A percentile compares a stretch with the other conserved stretches of the same genome.
Evolutionary conservation across 2,888 invertebrate species (phyloP).

Genomic region (Phyllotreta striolata): DNA sequence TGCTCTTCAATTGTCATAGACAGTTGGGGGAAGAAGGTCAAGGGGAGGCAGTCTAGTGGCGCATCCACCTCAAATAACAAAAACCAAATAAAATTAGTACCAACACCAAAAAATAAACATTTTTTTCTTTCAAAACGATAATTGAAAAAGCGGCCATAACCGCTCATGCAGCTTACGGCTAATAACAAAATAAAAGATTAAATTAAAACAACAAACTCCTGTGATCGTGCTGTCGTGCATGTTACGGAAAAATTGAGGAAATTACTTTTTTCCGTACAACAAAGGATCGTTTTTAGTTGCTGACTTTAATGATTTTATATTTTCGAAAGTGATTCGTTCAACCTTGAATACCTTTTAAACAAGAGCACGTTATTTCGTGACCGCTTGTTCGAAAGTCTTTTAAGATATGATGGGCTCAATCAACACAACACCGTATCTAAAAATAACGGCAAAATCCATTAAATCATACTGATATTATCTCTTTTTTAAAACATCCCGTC

Average conservation of each 20-base stretch:
- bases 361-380: neutral
- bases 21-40: constrained; percentile 61
- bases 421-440: constrained; percentile 13
- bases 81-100: constrained; percentile 43
- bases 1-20: constrained; percentile 62
- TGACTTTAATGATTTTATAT: too few species aligned
- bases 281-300: too few species aligned
- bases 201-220: too few species aligned
- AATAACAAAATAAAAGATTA: too few species aligned
- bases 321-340: too few species aligned
- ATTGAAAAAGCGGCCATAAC: constrained; percentile 37
- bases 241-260: constrained; percentile 1
- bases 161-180: constrained; percentile 20
- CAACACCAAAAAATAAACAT: constrained; percentile 42
- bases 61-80: constrained; percentile 64
- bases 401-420: too few species aligned
- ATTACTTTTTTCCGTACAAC: too few species aligned
- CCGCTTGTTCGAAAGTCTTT: neutral
- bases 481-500: constrained; percentile 15
- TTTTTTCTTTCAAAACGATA: constrained; percentile 35
- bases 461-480: constrained; percentile 25
- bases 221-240: neutral
- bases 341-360: constrained; percentile 9
- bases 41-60: constrained; percentile 66
- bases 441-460: constrained; percentile 29